phyloP scores from a whole-genome alignment of 2,888 invertebrate genomes.

The Meta bourneti region DNA sequence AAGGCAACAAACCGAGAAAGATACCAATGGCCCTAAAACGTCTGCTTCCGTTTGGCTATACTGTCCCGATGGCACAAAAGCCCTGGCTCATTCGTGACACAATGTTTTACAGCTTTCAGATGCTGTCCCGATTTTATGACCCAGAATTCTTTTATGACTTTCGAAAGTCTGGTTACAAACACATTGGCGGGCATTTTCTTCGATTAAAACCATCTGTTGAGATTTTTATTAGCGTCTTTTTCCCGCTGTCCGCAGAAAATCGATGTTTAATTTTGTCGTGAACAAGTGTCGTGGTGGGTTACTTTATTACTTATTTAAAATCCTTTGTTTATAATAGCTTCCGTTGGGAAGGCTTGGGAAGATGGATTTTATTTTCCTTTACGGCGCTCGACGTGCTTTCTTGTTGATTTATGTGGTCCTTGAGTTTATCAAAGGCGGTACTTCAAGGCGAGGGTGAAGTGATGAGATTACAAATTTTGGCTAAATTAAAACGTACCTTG shows the following conservation, averaged over 20 bases:
- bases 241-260: neutral
- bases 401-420: neutral
- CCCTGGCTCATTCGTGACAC: slow-evolving; percentile 25
- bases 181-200: slow-evolving; percentile 35
- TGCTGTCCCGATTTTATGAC: slow-evolving; percentile 53
- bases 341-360: neutral
- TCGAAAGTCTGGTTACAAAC: slow-evolving; percentile 44
- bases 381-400: neutral
- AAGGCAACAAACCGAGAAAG: slow-evolving; percentile 14
- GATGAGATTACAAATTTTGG: neutral
- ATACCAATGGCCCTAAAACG: slow-evolving; percentile 55
- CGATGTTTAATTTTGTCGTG: slow-evolving; percentile 1
- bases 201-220: slow-evolving; percentile 69
- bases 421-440: neutral
- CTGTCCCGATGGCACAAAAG: slow-evolving; percentile 14
- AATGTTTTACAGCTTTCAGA: slow-evolving; percentile 54
- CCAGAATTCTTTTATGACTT: slow-evolving; percentile 61
- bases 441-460: neutral
- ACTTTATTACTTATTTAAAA: neutral
- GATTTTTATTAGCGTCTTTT: slow-evolving; percentile 47
- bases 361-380: slow-evolving; percentile 8
- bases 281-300: neutral
- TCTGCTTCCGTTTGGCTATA: slow-evolving; percentile 25
- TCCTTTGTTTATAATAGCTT: slow-evolving; percentile 2
- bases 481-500: neutral